Evolutionary conservation across 2,888 invertebrate species (phyloP).

Genomic region (Cheilosia scutellata): DNA sequence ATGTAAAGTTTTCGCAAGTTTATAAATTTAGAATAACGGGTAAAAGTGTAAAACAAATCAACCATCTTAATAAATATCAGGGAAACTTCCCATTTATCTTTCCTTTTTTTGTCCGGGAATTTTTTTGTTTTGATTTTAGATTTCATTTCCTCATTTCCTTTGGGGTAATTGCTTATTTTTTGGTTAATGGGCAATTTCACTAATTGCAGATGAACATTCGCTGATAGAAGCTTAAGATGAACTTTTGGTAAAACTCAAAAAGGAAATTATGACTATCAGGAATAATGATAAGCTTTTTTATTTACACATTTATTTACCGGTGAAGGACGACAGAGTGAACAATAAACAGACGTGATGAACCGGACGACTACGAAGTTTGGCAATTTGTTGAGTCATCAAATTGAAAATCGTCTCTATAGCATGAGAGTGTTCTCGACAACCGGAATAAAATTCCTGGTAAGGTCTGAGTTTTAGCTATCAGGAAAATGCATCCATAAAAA

Average conservation of each 20-base stretch:
- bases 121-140: not conserved
- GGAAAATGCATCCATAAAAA: too few species aligned
- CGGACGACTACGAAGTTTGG: too few species aligned
- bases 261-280: not conserved
- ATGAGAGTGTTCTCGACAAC: too few species aligned
- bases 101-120: not conserved
- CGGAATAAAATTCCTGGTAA: too few species aligned
- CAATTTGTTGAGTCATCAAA: too few species aligned
- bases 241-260: not conserved
- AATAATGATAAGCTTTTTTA: not conserved
- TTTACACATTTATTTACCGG: too few species aligned
- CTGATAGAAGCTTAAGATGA: conserved; percentile 18
- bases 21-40: conserved; percentile 59
- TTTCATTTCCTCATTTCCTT: not conserved
- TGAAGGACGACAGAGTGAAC: too few species aligned
- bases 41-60: conserved; percentile 53
- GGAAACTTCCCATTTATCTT: too few species aligned
- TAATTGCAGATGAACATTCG: conserved; percentile 19
- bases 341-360: too few species aligned
- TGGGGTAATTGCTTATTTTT: not conserved
- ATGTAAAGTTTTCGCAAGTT: conserved; percentile 50
- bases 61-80: conserved; percentile 42
- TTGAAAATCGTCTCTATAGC: too few species aligned
- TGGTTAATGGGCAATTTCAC: conserved; percentile 1
- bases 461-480: too few species aligned